Base-by-base conservation (phyloP, 2,888 invertebrate species). In the Ochropleura leucogaster region DNA sequence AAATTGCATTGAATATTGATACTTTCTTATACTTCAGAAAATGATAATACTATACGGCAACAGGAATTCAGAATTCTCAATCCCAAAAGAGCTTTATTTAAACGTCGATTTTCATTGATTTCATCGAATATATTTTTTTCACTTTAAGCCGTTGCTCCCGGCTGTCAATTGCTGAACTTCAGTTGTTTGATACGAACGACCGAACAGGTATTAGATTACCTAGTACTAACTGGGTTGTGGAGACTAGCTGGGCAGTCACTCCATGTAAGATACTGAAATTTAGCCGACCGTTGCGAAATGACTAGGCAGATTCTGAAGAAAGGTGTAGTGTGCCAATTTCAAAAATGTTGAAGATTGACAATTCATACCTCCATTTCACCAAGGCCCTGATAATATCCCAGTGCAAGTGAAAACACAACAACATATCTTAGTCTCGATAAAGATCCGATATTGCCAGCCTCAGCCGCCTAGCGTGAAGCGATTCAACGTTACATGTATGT, bases 401-500 rank as follows among this genome's bases (percentile, higher is more conserved):
- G 75, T 82, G 79, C 76, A 83, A 87, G 87, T 87, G 87, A 87
- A 87, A 87, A 79, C 71, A 68, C 62, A 68, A 80, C 63, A 73
- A 68, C 49, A 57, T 63, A 79, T 80, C 60, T 72, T 16, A 65
- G 63, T 78, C 72, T 79, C 74, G 85, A 89, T 88, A 87, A 86
- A 88, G 88, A 89, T 89, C 86, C 83, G 77, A 83, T 82, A 79
- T 71, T 72, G 62, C 66, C 65, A 63, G 63, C 65, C 30, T 64
- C 75, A 65, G 72, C 70, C 86, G 83, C 89, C 85, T 91, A 93
- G 94, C 94, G 94, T 95, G 94, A 95, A 93, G 93, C 92, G 92
- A 92, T 93, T 89, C 89, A 86, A 84, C 86, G 74, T 88, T 90
- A 93, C 94, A 94, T 94, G 93, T 95, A 93, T 95, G 95, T 94